These are phyloP conservation scores for Propithecus perrieri DNA, from an alignment of 2,797 vertebrate genomes.

Conservation along the genomic window DNA sequence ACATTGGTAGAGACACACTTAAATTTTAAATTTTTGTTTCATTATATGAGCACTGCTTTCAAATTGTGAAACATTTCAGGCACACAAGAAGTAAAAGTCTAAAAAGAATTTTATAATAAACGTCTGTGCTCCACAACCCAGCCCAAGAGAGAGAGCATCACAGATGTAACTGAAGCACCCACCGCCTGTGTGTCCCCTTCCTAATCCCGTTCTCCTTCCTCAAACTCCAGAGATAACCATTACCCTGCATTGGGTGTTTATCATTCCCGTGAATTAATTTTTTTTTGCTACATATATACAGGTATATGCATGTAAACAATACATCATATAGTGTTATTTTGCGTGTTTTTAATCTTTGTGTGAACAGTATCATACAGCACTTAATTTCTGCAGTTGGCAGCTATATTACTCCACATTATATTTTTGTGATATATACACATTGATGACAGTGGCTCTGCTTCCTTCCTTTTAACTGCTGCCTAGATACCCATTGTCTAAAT, in stretches of 20 bases:
- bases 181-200: accelerated
- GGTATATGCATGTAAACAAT: neutral
- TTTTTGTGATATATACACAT: neutral
- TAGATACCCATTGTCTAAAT: neutral
- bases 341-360: neutral
- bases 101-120: neutral
- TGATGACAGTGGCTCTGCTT: neutral
- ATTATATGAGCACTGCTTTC: neutral
- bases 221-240: neutral
- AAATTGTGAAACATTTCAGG: neutral
- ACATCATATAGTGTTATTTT: neutral
- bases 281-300: neutral
- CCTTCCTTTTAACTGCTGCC: neutral
- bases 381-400: neutral
- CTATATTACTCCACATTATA: neutral
- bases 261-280: neutral
- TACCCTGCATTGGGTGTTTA: neutral
- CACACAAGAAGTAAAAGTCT: neutral
- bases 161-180: neutral
- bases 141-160: neutral
- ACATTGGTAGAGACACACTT: neutral
- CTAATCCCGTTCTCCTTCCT: neutral
- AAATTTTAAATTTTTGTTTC: constrained; percentile 20
- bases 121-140: neutral
- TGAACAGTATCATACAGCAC: neutral